Conservation (phyloP, 1,140 invertebrate species). For the Pachypeltis micranthus region DNA sequence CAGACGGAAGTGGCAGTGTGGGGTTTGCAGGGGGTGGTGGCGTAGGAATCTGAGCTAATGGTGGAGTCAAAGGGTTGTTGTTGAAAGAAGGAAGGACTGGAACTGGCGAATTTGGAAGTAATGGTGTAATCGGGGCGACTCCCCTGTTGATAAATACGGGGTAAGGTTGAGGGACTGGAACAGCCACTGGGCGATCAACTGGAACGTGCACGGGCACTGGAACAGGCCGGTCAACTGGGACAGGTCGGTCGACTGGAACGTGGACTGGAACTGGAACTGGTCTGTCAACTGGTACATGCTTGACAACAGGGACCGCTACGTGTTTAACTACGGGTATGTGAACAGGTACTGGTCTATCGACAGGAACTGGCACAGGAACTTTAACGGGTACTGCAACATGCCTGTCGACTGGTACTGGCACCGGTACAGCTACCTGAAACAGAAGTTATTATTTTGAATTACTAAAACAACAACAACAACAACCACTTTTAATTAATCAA, state of each 20-base stretch:
- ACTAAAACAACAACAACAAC: too few relatives aligned
- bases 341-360: background rate
- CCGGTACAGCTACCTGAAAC: slow-evolving; percentile 1
- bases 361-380: background rate
- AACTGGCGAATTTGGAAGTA: background rate
- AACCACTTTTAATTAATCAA: too few relatives aligned
- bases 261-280: background rate
- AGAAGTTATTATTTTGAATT: background rate
- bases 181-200: background rate
- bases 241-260: background rate
- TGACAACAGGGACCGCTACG: background rate
- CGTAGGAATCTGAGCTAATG: background rate
- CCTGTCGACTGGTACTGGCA: slow-evolving; percentile 2
- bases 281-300: background rate
- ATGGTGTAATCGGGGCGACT: background rate
- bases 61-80: background rate
- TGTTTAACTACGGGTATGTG: background rate
- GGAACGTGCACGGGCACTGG: background rate
- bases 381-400: background rate
- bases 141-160: background rate
- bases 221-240: background rate
- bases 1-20: background rate
- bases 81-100: background rate
- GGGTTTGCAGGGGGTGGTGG: background rate
- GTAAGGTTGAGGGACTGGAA: background rate